Base-by-base conservation (phyloP, 2,888 invertebrate genomes). In the Drosophila longiperda region DNA sequence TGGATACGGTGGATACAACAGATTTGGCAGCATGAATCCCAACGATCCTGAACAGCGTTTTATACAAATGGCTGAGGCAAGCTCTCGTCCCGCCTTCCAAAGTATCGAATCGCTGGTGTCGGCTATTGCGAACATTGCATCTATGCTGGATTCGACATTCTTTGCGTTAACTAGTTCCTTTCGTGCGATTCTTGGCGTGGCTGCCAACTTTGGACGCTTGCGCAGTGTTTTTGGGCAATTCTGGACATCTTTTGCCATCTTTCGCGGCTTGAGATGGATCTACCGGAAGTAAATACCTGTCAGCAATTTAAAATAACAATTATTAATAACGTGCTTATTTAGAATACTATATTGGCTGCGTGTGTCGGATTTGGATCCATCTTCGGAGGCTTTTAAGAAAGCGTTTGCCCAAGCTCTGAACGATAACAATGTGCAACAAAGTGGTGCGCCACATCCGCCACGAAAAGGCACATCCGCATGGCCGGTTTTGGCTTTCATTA, bases 61-160 rank as follows among this genome's bases (percentile, higher is more conserved):
- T 90, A 95, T 97, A 59, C 97, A 97, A 92, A 94, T 97, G 90
- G 98, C 98, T 0, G 98, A 98, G 93, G 98, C 98, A 84, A 97
- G 96, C 86, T 97, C 98, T 0, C 94, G 98, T 53, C 97, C 97
- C 65, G 98, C 99, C 9, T 99, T 99, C 93, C 97, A 98, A 89
- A 98, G 98, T 17, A 98, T 99, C 80, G 98, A 99, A 93, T 96
- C 98, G 60, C 94, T 99, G 26, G 97, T 98, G 3, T 95, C 96
- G 82, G 98, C 99, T 0, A 97, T 99, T 80, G 96, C 97, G 23
- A 98, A 99, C 60, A 95, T 99, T 3, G 97, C 98, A 3, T 97
- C 98, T 95, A 98, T 99, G 98, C 93, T 99, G 65, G 99, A 99
- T 91, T 99, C 98, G 29, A 99, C 99, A 52, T 99, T 98, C 92